Evolutionary conservation across 1,140 invertebrate species (phyloP).

Genomic region (Oreohelix idahoensis): DNA sequence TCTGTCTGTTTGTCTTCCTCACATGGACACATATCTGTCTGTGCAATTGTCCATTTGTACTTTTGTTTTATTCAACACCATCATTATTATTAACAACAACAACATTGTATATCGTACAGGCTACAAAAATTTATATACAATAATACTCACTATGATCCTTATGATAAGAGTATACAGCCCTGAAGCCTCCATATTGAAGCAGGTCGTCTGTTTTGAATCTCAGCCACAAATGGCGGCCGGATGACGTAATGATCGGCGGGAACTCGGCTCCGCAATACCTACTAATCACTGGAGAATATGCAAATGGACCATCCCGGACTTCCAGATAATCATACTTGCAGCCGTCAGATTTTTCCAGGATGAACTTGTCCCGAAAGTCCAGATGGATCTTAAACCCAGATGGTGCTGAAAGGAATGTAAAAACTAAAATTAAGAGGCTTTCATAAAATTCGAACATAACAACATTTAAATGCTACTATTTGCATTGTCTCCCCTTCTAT

Average conservation of each 20-base stretch:
- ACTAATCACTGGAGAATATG: conserved; percentile 81
- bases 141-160: conserved; percentile 40
- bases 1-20: too few relatives aligned
- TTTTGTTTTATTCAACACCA: too few relatives aligned
- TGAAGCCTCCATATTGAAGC: conserved; percentile 87
- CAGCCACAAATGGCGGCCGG: conserved; percentile 85
- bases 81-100: too few relatives aligned
- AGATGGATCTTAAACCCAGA: conserved; percentile 82
- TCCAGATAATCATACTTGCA: conserved; percentile 90
- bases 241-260: conserved; percentile 82
- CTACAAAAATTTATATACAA: too few relatives aligned
- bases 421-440: too few relatives aligned
- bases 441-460: too few relatives aligned
- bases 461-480: too few relatives aligned
- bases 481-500: too few relatives aligned
- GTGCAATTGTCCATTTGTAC: too few relatives aligned
- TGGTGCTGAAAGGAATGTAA: conserved; percentile 79
- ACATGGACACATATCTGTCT: too few relatives aligned
- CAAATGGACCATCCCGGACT: conserved; percentile 87
- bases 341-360: conserved; percentile 80
- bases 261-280: conserved; percentile 84
- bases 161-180: conserved; percentile 79
- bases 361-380: conserved; percentile 87
- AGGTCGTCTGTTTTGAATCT: conserved; percentile 88
- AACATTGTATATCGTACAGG: too few relatives aligned